phyloP scores from a whole-genome alignment of 2,888 invertebrate genomes.

The Petrophora chlorosata region DNA sequence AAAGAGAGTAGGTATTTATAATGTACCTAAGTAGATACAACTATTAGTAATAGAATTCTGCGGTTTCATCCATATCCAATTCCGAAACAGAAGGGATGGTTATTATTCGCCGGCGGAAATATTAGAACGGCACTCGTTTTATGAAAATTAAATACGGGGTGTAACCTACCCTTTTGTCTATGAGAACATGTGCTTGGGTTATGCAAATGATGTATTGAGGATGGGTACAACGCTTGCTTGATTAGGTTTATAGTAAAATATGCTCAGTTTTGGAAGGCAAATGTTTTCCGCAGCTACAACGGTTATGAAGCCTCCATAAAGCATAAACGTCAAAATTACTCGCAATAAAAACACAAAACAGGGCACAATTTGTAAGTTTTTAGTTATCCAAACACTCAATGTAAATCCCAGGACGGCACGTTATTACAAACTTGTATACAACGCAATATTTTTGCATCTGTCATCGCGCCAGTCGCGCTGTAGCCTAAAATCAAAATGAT shows the following conservation, averaged over 20 bases:
- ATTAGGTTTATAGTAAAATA: constrained; percentile 44
- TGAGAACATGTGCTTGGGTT: constrained; percentile 78
- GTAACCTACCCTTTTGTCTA: constrained; percentile 76
- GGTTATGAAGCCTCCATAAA: constrained; percentile 6
- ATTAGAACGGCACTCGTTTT: constrained; percentile 79
- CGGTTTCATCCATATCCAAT: constrained; percentile 63
- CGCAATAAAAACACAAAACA: constrained; percentile 33
- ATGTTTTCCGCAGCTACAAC: neutral
- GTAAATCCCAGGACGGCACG: constrained; percentile 25
- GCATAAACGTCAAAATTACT: constrained; percentile 13
- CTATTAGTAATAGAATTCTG: constrained; percentile 56
- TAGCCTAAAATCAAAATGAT: constrained; percentile 76
- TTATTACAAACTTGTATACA: constrained; percentile 31
- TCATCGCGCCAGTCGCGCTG: constrained; percentile 57
- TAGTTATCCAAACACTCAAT: constrained; percentile 38
- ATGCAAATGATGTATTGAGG: constrained; percentile 80
- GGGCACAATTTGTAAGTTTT: constrained; percentile 33
- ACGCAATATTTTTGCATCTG: constrained; percentile 64
- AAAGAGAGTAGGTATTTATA: too few species aligned
- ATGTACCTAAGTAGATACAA: constrained; percentile 21
- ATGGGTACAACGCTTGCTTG: constrained; percentile 60
- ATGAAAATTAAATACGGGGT: constrained; percentile 81
- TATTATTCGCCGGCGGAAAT: constrained; percentile 74
- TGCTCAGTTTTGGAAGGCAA: constrained; percentile 26
- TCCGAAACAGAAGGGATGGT: constrained; percentile 73